Conservation (phyloP, 2,888 invertebrate genomes). For the Encarsia formosa region DNA sequence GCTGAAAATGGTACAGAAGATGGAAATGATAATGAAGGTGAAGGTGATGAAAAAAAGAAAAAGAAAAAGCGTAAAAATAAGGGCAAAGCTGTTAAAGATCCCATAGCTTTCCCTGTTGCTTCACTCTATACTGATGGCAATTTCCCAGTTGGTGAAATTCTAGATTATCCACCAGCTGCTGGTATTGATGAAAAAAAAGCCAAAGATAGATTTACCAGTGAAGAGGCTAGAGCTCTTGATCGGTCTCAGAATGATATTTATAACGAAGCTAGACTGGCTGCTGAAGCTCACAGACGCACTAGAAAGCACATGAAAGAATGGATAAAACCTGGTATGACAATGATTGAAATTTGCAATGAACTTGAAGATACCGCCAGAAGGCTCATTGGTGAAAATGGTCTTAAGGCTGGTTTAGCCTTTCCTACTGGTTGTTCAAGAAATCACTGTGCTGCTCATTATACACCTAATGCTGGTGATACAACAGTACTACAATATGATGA, state of each 20-base stretch:
- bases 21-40: slow-evolving; percentile 62
- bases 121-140: slow-evolving; percentile 80
- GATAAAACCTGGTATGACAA: slow-evolving; percentile 96
- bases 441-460: slow-evolving; percentile 99
- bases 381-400: slow-evolving; percentile 89
- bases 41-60: slow-evolving; percentile 65
- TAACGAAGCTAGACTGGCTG: slow-evolving; percentile 90
- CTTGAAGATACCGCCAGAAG: slow-evolving; percentile 87
- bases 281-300: slow-evolving; percentile 95
- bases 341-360: slow-evolving; percentile 98
- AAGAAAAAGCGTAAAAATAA: slow-evolving; percentile 56
- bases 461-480: slow-evolving; percentile 95
- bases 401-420: slow-evolving; percentile 91
- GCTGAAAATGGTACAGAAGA: slow-evolving; percentile 53
- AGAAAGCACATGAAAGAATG: slow-evolving; percentile 86
- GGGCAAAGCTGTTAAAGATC: slow-evolving; percentile 58
- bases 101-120: slow-evolving; percentile 82
- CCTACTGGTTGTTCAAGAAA: slow-evolving; percentile 99
- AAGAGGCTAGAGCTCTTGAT: slow-evolving; percentile 88
- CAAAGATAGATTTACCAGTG: slow-evolving; percentile 77
- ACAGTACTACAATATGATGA: slow-evolving; percentile 94
- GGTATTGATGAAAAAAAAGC: slow-evolving; percentile 80
- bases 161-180: slow-evolving; percentile 71
- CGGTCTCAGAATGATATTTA: slow-evolving; percentile 88
- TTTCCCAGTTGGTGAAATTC: slow-evolving; percentile 87